Evolutionary conservation across 2,797 vertebrate species (phyloP).

Genomic region (Coilia nasus): DNA sequence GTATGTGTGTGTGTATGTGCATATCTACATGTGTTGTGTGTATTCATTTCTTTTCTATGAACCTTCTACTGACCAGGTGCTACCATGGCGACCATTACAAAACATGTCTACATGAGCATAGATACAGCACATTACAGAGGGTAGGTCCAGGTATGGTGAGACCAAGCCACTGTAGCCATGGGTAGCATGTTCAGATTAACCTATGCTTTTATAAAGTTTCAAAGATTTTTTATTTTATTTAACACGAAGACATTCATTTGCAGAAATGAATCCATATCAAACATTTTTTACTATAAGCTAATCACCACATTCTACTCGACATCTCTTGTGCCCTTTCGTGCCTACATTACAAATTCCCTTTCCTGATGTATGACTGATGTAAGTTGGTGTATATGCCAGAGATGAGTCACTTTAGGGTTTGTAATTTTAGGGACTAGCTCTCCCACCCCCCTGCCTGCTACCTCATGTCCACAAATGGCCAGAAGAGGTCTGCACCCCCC

Average conservation of each 20-base stretch:
- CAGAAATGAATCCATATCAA: not conserved
- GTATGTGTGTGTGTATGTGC: not conserved
- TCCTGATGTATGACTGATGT: not conserved
- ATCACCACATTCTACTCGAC: not conserved
- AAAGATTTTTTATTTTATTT: too few species aligned
- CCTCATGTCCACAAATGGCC: slow-evolving; percentile 78
- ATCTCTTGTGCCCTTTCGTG: not conserved
- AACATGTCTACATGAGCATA: not conserved
- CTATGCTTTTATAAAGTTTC: not conserved
- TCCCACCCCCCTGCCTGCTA: slow-evolving; percentile 65
- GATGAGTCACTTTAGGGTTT: slow-evolving; percentile 71
- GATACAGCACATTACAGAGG: not conserved
- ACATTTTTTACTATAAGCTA: not conserved
- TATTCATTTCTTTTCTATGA: not conserved
- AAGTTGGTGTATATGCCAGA: not conserved
- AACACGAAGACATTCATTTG: too few species aligned
- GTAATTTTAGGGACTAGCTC: slow-evolving; percentile 78
- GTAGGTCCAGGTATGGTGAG: not conserved
- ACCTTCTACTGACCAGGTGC: not conserved
- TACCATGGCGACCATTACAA: not conserved
- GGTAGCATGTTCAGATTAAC: not conserved
- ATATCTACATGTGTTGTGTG: not conserved
- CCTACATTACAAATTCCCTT: not conserved
- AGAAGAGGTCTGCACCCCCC: slow-evolving; percentile 51
- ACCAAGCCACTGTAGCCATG: not conserved